phyloP scores from a whole-genome alignment of 2,888 invertebrate species.

The Drosophila dives region DNA sequence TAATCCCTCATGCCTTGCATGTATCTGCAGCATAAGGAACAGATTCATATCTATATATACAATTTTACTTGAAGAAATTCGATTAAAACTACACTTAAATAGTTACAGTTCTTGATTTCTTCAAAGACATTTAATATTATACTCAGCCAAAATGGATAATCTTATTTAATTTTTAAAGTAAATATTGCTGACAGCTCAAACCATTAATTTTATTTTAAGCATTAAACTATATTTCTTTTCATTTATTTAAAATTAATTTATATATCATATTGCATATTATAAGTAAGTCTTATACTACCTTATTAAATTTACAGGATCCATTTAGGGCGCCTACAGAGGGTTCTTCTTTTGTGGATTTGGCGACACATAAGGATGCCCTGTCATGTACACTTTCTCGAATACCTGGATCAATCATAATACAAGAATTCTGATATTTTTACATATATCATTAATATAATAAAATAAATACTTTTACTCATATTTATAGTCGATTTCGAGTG shows the following conservation, averaged over 20 bases:
- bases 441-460: background rate
- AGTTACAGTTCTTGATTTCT: too few relatives aligned
- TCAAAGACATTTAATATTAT: too few relatives aligned
- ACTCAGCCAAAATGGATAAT: too few relatives aligned
- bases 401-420: background rate
- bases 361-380: background rate
- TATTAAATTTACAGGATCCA: background rate
- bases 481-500: background rate
- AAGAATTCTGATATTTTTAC: background rate
- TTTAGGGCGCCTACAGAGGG: too few relatives aligned
- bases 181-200: too few relatives aligned
- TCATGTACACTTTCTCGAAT: background rate
- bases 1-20: background rate
- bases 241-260: background rate
- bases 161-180: too few relatives aligned
- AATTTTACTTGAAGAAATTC: too few relatives aligned
- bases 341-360: background rate
- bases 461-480: background rate
- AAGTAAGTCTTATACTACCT: background rate
- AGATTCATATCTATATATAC: too few relatives aligned
- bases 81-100: too few relatives aligned
- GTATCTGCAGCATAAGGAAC: background rate
- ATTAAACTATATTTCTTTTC: background rate
- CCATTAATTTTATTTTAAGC: too few relatives aligned
- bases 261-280: background rate